Evolutionary conservation across 2,888 invertebrate genomes (phyloP).

Genomic region (Altica lythri): DNA sequence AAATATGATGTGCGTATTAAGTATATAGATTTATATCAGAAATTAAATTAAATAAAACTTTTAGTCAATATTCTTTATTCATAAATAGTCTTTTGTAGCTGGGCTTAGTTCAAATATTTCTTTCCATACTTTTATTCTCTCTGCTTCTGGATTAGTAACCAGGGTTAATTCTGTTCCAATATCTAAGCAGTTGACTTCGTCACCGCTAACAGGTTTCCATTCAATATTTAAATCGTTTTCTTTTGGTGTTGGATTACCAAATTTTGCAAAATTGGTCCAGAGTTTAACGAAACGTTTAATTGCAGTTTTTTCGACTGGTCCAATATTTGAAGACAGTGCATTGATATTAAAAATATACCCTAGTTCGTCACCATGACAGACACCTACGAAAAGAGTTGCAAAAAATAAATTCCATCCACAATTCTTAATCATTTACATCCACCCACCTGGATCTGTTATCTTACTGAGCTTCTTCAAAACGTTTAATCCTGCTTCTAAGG

Average conservation of each 20-base stretch:
- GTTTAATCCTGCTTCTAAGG: conserved; percentile 25
- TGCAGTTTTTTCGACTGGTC: conserved; percentile 18
- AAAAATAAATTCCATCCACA: no score
- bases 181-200: conserved; percentile 42
- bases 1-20: background rate
- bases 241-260: conserved; percentile 38
- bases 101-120: conserved; percentile 21
- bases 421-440: no score
- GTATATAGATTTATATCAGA: background rate
- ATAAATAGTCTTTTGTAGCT: conserved; percentile 4
- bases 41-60: background rate
- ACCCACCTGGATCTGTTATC: background rate
- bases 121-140: conserved; percentile 46
- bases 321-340: background rate
- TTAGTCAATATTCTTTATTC: background rate
- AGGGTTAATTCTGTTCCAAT: conserved; percentile 42
- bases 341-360: conserved; percentile 28
- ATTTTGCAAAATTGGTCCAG: conserved; percentile 48
- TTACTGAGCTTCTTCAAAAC: conserved; percentile 8
- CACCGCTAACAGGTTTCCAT: conserved; percentile 43
- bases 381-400: no score
- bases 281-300: conserved; percentile 41
- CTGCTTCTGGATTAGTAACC: conserved; percentile 41
- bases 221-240: conserved; percentile 27
- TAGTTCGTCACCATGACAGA: conserved; percentile 31